Evolutionary conservation across 2,797 vertebrate species (phyloP).

Genomic region (Ataeniobius toweri): DNA sequence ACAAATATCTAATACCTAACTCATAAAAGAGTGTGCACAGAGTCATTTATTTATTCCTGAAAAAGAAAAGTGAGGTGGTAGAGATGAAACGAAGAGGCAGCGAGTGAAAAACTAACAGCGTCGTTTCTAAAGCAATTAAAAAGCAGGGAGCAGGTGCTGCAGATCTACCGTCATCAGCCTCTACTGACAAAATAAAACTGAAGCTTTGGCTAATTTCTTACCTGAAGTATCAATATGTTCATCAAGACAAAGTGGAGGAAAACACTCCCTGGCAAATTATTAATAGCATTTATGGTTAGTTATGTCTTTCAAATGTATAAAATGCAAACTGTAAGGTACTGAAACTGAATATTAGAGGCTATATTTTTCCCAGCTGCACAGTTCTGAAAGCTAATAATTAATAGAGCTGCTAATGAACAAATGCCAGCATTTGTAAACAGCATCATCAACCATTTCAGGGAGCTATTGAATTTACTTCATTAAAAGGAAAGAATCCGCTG

Average conservation of each 20-base stretch:
- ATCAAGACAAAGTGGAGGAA: too few species aligned
- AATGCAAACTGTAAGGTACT: background rate
- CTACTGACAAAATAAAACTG: too few species aligned
- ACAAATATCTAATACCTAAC: background rate
- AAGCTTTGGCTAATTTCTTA: too few species aligned
- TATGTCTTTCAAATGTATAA: background rate
- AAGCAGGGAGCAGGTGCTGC: too few species aligned
- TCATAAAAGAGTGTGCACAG: background rate
- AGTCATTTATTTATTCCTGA: background rate
- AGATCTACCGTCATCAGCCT: too few species aligned
- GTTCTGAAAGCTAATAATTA: background rate
- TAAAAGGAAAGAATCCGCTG: background rate
- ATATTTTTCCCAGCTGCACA: background rate
- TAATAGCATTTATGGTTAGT: background rate
- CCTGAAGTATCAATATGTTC: too few species aligned
- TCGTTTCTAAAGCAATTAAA: too few species aligned
- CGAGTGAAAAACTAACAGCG: too few species aligned
- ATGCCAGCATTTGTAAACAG: background rate
- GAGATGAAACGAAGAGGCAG: too few species aligned
- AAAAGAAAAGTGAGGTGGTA: background rate
- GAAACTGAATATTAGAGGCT: background rate
- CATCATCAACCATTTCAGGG: background rate
- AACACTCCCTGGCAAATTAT: background rate
- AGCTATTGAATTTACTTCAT: background rate
- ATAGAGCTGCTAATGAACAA: background rate